Percentiles rank a stretch among this genome's conserved stretches.
These are phyloP conservation scores for Mesoligia furuncula DNA, from an alignment of 2,888 invertebrate species.

Conservation along the genomic window DNA sequence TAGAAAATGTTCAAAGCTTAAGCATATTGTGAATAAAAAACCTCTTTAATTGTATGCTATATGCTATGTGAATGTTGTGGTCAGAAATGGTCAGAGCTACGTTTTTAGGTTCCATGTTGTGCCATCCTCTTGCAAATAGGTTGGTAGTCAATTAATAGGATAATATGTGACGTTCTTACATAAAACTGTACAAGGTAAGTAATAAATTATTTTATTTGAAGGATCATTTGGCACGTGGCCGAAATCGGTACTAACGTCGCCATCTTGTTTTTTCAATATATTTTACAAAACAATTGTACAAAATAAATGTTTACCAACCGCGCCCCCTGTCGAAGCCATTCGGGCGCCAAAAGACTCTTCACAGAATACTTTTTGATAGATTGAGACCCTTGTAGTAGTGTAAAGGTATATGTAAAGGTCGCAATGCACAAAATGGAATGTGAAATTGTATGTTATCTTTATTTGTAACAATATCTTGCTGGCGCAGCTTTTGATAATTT, in stretches of 20 bases:
- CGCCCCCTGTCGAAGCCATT: too few species aligned
- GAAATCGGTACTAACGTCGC: neutral
- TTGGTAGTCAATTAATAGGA: neutral
- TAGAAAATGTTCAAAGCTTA: slow-evolving; percentile 23
- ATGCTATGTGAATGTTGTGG: slow-evolving; percentile 23
- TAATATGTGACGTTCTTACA: neutral
- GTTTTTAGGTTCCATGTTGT: neutral
- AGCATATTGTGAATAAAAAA: slow-evolving; percentile 22
- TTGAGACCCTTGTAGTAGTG: neutral
- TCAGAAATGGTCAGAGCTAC: slow-evolving; percentile 23
- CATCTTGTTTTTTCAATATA: neutral
- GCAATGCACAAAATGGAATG: neutral
- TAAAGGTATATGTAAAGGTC: neutral
- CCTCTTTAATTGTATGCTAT: slow-evolving; percentile 18
- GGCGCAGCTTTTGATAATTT: neutral
- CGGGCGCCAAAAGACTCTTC: too few species aligned
- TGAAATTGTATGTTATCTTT: neutral
- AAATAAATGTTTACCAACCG: neutral
- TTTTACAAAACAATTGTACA: neutral
- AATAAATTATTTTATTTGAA: too few species aligned
- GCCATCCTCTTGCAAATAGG: neutral
- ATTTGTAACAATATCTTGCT: neutral
- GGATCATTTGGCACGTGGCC: neutral
- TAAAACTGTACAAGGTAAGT: neutral
- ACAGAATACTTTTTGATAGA: too few species aligned